Percentiles rank a stretch among this genome's conserved stretches.
Conservation (phyloP, 2,888 invertebrate species). For the Drosophila falleni region DNA sequence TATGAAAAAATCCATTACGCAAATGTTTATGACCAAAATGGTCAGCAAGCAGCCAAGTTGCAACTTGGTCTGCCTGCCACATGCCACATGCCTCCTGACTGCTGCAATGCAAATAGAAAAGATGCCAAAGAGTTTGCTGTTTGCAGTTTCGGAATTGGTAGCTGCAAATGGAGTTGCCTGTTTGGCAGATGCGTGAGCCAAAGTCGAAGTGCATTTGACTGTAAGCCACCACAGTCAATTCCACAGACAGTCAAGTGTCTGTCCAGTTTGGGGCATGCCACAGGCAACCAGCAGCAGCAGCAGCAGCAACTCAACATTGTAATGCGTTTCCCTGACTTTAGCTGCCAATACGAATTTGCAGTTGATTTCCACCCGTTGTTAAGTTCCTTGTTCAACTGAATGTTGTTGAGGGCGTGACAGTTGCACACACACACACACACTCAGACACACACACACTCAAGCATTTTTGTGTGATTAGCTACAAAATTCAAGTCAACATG, state of each 20-base stretch:
- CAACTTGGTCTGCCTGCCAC: constrained; percentile 8
- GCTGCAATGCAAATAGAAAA: constrained; percentile 78
- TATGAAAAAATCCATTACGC: constrained; percentile 82
- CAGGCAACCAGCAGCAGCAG: constrained; percentile 16
- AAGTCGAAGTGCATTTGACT: constrained; percentile 68
- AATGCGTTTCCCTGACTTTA: constrained; percentile 64
- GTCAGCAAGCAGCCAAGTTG: constrained; percentile 55
- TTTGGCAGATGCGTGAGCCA: constrained; percentile 60
- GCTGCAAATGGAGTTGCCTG: constrained; percentile 63
- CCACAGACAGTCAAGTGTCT: constrained; percentile 49
- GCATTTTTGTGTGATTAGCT: constrained; percentile 46
- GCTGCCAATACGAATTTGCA: constrained; percentile 52
- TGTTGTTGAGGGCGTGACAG: constrained; percentile 43
- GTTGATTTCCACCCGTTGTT: constrained; percentile 62
- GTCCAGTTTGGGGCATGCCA: constrained; percentile 42
- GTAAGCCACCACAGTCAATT: constrained; percentile 58
- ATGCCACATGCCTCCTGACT: background rate
- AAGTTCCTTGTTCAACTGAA: constrained; percentile 52
- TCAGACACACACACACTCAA: background rate
- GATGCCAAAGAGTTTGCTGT: constrained; percentile 62
- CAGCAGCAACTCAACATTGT: constrained; percentile 67
- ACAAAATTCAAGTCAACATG: constrained; percentile 32
- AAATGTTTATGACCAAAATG: constrained; percentile 82
- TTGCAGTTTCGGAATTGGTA: constrained; percentile 24
- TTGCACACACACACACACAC: constrained; percentile 7